Evolutionary conservation across 1,140 invertebrate species (phyloP).

Genomic region (Augochlora pura): DNA sequence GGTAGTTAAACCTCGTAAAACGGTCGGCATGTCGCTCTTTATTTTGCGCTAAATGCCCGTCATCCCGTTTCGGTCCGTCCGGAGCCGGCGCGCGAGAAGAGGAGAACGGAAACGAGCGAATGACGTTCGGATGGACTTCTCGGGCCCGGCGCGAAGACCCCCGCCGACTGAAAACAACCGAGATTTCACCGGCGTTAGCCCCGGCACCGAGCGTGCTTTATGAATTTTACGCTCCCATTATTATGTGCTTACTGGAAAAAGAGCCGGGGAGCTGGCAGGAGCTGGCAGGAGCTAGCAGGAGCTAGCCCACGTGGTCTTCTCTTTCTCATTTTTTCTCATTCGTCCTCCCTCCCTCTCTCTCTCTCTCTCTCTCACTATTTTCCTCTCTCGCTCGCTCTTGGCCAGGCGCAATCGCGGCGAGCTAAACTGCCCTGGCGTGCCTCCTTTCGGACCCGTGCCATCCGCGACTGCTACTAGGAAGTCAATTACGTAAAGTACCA

Average conservation of each 20-base stretch:
- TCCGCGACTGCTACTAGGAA: constrained; percentile 45
- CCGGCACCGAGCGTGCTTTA: constrained; percentile 28
- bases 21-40: constrained; percentile 40
- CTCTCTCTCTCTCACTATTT: too few relatives aligned
- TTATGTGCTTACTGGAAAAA: constrained; percentile 60
- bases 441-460: constrained; percentile 51
- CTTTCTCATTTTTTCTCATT: not conserved
- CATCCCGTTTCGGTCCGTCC: not conserved
- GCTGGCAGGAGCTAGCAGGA: not conserved
- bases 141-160: too few relatives aligned
- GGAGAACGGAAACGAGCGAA: constrained; percentile 11
- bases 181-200: constrained; percentile 24
- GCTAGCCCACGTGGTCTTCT: too few relatives aligned
- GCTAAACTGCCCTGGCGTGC: constrained; percentile 25
- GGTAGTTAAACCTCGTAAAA: constrained; percentile 47
- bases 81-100: not conserved
- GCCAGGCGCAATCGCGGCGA: constrained; percentile 2
- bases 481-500: constrained; percentile 61
- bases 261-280: not conserved
- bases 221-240: constrained; percentile 60
- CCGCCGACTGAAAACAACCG: not conserved
- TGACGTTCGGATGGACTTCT: constrained; percentile 1
- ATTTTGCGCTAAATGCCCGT: constrained; percentile 34
- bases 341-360: not conserved
- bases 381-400: too few relatives aligned